Base-by-base conservation (phyloP, 2,888 invertebrate genomes). In the Noctua janthe region DNA sequence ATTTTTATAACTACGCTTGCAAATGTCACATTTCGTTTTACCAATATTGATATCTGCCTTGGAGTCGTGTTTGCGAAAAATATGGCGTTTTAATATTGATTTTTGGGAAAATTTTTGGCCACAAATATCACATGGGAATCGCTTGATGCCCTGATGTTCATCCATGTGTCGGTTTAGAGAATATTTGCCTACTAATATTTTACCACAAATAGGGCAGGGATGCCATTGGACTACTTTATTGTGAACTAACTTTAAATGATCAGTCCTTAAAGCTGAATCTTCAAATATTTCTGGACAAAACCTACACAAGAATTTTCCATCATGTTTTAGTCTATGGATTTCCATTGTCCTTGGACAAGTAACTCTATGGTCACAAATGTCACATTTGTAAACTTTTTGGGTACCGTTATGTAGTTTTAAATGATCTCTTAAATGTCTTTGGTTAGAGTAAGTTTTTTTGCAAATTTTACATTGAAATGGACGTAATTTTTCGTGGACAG, bases 401-500 rank as follows among this genome's bases (percentile, higher is more conserved):
- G 56, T 51, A 0, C n/a, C 23, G 0, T 0, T 15, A 1, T 82
- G 83, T 2, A 29, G 0, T 49, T 75, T 64, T 11, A 81, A 64
- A 70, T 89, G 90, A 7, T 62, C 51, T 47, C 49, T 81, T 1
- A 83, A 59, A 67, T 82, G 76, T 29, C 84, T 82, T 67, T 80
- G 76, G 0, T 78, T 80, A 0, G 82, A 10, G 8, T 66, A 90
- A 0, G 47, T n/a, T 54, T 81, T 84, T 0, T 47, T 35, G 35
- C 90, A 90, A 0, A 83, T 13, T 1, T 71, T 29, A 13, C 90
- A 90, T 0, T 20, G 0, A 1, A 54, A 81, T 0, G 81, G 82
- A 0, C 85, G 59, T 5, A 74, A 10, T 73, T 87, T 90, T 6
- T 83, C 69, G 35, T 90, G 90, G 0, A 90, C 90, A 0, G 75